Base-by-base conservation (phyloP, 2,888 invertebrate species). In the Apamea monoglypha region DNA sequence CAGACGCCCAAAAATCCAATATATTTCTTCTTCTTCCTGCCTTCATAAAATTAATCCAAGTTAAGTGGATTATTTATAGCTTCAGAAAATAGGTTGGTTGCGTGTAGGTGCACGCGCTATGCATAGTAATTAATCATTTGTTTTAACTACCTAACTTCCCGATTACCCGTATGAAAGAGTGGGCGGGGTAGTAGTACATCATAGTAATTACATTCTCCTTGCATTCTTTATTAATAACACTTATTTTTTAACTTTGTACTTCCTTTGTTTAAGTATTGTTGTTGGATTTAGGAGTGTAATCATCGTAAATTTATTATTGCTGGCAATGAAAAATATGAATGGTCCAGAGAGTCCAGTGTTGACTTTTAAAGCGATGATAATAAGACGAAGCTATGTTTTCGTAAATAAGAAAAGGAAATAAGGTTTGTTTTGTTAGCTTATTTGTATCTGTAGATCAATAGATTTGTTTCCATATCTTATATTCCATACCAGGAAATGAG, bases 71-170 rank as follows among this genome's bases (percentile, higher is more conserved):
- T 86, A 87, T 89, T 89, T 83, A 89, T 88, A 75, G 83, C 74
- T 83, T 66, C 67, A 74, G 74, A 75, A 85, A 87, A 83, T 77
- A 84, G 82, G 73, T 73, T 77, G 69, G 80, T 82, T 78, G 83
- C 80, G 81, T 84, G 88, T 86, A 70, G 68, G 50, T 87, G 84
- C 87, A 90, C 91, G 92, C 90, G 89, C 80, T 89, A 73, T 91
- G 92, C 92, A 91, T 92, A 89, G 88, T 91, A 91, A 93, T 93
- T 94, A 94, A 93, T 93, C 92, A 93, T 91, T 92, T 91, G 89
- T 87, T 91, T 90, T 89, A 92, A 92, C 92, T 89, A 92, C 89
- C 89, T 91, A 91, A 91, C 91, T 90, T 91, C 89, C 90, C 91
- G 91, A 92, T 75, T 75, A 92, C 88, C 90, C 89, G 89, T 90